Evolutionary conservation across 2,797 vertebrate genomes (phyloP), one percentile per base, ranked within the genome.

Genomic region (Karalla daura): DNA sequence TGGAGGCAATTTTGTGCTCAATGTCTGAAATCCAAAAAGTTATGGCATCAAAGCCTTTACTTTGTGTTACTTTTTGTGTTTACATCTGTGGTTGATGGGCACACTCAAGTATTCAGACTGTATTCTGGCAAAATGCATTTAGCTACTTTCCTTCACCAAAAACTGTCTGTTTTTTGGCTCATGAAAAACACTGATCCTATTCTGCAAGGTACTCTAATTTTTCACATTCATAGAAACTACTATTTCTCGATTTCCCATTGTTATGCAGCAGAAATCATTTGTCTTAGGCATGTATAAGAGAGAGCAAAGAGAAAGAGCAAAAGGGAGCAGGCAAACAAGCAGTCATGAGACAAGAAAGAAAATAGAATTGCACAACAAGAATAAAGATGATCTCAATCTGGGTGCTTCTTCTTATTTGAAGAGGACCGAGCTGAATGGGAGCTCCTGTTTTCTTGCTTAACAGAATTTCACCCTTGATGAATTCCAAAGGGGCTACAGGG

Each of bases 321-420:
- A 23, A 51, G 44, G 61, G 37, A 45, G 7, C 37, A 4, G 27
- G 51, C 62, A 66, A 77, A 68, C 52, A 59, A 35, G 55, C 39
- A 59, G 84, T 89, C 84, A 86, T 73, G 35, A 84, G 83, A 84
- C 67, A 13, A 74, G 74, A 46, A 27, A 50, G 60, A 61, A 69
- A 77, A 78, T 27, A 46, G 2, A 74, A 54, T 55, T 55, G 9
- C 78, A 55, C 41, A 41, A 72, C 30, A 65, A 24, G 17, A 62
- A 70, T 75, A 5, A 1, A 75, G 67, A 77, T 73, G 69, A 78
- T 84, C 76, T 73, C 15, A 63, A 72, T 85, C 75, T 17, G 60
- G 73, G 47, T 55, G 45, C 6, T 6, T 13, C 17, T 36, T 74
- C 52, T 74, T n/a, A 47, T 78, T 79, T 33, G 55, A 51, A 0